Base-by-base conservation (phyloP, 1,140 invertebrate species). In the Penaeus japonicus region DNA sequence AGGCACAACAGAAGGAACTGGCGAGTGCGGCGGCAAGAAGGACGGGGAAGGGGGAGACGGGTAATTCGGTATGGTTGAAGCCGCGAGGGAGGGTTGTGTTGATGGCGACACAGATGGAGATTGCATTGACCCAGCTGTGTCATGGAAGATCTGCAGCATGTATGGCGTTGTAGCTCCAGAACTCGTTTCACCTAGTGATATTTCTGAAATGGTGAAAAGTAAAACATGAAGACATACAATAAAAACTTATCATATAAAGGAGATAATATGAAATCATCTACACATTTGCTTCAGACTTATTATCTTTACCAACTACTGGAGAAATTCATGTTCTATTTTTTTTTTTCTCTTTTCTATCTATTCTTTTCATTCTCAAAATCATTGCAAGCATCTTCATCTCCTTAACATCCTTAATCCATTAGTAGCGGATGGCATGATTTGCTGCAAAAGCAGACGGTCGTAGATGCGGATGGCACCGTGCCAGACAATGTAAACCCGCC, bases 91-190 rank as follows among this genome's bases (percentile, higher is more conserved):
- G 83, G 90, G 82, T 32, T 85, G 84, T 20, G 88, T 89, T 59
- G 85, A 85, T 10, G 85, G 80, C 0, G 80, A 65, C 39, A 70
- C 57, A 30, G 87, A 87, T 5, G 90, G 65, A 1, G 75, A 82
- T 2, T 73, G 84, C 32, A 86, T 78, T 1, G 89, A 89, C 30
- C 82, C 82, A 54, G 85, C 84, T 7, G 84, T 89, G 84, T 89
- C 89, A 57, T 89, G 77, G 30, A 73, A 62, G 18, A 89, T 53
- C n/a, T 77, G 85, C 15, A 91, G 77, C 30, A 87, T 35, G 17
- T 81, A 78, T 24, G 85, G 85, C 12, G 85, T 53, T 20, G 85
- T 47, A 22, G 62, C 77, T n/a, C 73, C 70, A 57, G 84, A 87
- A 55, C 62, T 80, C 17, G 54, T 86, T 24, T 89, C 82, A 70